Evolutionary conservation across 2,888 invertebrate genomes (phyloP).

Genomic region (Conchocele bisecta): DNA sequence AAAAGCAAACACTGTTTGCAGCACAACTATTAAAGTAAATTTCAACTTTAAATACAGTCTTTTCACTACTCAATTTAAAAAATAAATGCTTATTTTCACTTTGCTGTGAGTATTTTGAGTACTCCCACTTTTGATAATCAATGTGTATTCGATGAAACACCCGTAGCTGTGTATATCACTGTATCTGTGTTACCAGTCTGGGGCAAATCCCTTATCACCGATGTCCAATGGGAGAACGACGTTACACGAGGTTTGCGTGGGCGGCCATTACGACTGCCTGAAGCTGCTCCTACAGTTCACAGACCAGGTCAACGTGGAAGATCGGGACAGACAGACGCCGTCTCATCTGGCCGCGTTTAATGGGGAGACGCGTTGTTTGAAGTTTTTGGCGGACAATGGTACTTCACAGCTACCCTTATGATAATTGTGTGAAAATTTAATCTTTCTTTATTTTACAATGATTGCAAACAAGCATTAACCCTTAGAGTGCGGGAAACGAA

Average conservation of each 20-base stretch:
- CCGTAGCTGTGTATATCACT: neutral
- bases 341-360: slow-evolving; percentile 80
- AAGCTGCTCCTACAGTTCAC: slow-evolving; percentile 71
- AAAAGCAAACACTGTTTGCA: too few species aligned
- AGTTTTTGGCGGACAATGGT: slow-evolving; percentile 76
- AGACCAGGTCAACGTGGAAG: slow-evolving; percentile 73
- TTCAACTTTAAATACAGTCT: too few species aligned
- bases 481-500: too few species aligned
- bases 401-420: too few species aligned
- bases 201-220: slow-evolving; percentile 71
- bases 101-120: too few species aligned
- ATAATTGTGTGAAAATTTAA: too few species aligned
- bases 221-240: slow-evolving; percentile 76
- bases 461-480: too few species aligned
- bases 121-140: too few species aligned
- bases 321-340: slow-evolving; percentile 78
- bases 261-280: slow-evolving; percentile 76
- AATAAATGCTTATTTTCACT: too few species aligned
- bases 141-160: too few species aligned
- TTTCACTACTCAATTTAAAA: neutral
- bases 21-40: too few species aligned
- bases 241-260: slow-evolving; percentile 80
- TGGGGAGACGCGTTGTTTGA: slow-evolving; percentile 78
- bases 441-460: too few species aligned
- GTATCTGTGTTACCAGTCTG: slow-evolving; percentile 62